Percentiles rank a stretch among this genome's conserved stretches.
These are phyloP conservation scores for Drosophila multiciliata DNA, from an alignment of 2,888 invertebrate species.

Conservation along the genomic window DNA sequence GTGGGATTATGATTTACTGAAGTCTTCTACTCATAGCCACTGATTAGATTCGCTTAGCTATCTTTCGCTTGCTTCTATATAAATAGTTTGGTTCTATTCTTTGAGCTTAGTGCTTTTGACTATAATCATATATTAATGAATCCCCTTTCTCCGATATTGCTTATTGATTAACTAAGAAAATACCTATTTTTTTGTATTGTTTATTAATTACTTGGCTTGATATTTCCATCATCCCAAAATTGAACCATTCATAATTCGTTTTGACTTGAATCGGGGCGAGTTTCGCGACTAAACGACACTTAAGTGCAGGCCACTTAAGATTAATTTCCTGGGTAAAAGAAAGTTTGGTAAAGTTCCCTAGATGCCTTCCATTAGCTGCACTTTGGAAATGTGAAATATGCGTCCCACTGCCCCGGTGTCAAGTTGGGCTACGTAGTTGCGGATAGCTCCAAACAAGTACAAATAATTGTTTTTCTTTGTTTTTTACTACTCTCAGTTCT, in stretches of 20 bases:
- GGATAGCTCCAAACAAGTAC: neutral
- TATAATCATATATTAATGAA: conserved; percentile 15
- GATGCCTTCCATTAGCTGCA: conserved; percentile 23
- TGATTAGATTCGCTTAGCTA: conserved; percentile 21
- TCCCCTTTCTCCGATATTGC: conserved; percentile 28
- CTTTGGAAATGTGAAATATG: conserved; percentile 29
- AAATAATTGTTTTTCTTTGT: neutral
- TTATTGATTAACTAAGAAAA: conserved; percentile 38
- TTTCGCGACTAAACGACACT: conserved; percentile 29
- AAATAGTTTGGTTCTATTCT: conserved; percentile 3
- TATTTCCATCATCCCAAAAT: neutral
- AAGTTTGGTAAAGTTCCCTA: conserved; percentile 4
- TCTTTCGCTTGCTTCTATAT: neutral
- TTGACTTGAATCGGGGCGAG: conserved; percentile 3
- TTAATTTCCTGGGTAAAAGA: conserved; percentile 18
- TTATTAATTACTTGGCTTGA: conserved; percentile 31
- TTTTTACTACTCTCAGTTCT: conserved; percentile 6
- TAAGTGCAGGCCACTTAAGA: conserved; percentile 44
- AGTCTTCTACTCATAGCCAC: neutral
- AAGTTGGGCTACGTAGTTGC: conserved; percentile 28
- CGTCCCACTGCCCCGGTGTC: conserved; percentile 37
- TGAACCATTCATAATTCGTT: conserved; percentile 13
- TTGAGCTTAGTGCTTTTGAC: conserved; percentile 19
- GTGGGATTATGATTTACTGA: neutral
- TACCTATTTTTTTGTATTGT: conserved; percentile 15